Evolutionary conservation across 2,113 vertebrate species (phyloP).

Genomic region (Petrocephalus zakoni): DNA sequence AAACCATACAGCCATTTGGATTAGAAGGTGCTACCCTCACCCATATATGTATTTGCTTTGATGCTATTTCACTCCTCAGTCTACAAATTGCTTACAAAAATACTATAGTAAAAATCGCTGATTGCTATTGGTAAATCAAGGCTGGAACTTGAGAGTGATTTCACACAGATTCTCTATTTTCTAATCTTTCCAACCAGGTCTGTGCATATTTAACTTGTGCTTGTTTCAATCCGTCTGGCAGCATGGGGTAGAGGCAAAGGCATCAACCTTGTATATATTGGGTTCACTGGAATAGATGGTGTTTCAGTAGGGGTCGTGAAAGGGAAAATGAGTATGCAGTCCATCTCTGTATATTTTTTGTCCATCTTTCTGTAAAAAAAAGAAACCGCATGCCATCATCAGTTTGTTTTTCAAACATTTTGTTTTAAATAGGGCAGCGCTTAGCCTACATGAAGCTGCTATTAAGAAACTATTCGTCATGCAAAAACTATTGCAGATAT

Average conservation of each 20-base stretch:
- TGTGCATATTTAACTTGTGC: not conserved
- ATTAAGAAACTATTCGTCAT: not conserved
- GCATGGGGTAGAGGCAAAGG: not conserved
- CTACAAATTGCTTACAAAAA: not conserved
- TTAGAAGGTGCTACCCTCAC: not conserved
- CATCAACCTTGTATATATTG: not conserved
- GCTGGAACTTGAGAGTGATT: not conserved
- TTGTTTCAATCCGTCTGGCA: not conserved
- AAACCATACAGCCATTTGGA: not conserved
- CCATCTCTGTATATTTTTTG: conserved; percentile 58
- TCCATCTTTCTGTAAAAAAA: conserved; percentile 46
- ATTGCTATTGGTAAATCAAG: not conserved
- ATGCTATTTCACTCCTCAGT: not conserved
- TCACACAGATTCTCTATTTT: not conserved
- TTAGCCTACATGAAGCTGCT: not conserved
- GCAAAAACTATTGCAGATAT: not conserved
- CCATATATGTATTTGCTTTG: not conserved
- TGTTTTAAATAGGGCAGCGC: not conserved
- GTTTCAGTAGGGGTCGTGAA: conserved; percentile 51
- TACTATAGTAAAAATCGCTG: not conserved
- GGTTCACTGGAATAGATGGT: not conserved
- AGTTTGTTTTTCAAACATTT: not conserved
- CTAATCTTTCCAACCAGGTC: not conserved
- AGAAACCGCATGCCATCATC: not conserved
- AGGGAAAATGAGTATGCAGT: conserved; percentile 63